These are phyloP conservation scores for Potamarius usumacintae DNA, from an alignment of 2,113 vertebrate species.

Conservation along the genomic window DNA sequence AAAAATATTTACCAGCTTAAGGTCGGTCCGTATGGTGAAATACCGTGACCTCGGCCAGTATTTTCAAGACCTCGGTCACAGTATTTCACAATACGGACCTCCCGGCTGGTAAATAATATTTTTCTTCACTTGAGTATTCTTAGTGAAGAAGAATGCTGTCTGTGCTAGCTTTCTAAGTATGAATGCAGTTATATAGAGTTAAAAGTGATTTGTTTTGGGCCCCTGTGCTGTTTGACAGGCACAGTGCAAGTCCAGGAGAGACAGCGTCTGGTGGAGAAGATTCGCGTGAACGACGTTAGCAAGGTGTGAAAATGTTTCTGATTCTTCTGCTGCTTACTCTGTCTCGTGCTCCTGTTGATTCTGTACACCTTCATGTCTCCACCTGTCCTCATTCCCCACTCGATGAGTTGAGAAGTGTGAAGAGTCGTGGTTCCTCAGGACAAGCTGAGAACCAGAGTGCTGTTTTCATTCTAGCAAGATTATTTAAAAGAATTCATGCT, in stretches of 20 bases:
- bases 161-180: neutral
- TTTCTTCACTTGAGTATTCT: too few species aligned
- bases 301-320: conserved; percentile 51
- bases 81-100: too few species aligned
- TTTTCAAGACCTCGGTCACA: too few species aligned
- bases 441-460: neutral
- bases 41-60: too few species aligned
- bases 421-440: neutral
- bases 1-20: too few species aligned
- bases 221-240: conserved; percentile 66
- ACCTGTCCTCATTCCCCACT: neutral
- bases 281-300: conserved; percentile 68
- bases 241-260: conserved; percentile 82
- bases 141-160: too few species aligned
- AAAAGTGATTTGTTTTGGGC: neutral
- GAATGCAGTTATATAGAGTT: neutral
- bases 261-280: conserved; percentile 76
- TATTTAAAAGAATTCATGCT: too few species aligned
- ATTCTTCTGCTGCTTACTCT: neutral
- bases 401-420: neutral
- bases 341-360: neutral
- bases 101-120: too few species aligned
- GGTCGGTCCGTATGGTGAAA: too few species aligned
- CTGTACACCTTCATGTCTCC: neutral
- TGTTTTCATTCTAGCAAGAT: neutral